A percentile compares a stretch with the other conserved stretches of the same genome.
Evolutionary conservation across 2,888 invertebrate genomes (phyloP).

Genomic region (Ectobius pallidus): DNA sequence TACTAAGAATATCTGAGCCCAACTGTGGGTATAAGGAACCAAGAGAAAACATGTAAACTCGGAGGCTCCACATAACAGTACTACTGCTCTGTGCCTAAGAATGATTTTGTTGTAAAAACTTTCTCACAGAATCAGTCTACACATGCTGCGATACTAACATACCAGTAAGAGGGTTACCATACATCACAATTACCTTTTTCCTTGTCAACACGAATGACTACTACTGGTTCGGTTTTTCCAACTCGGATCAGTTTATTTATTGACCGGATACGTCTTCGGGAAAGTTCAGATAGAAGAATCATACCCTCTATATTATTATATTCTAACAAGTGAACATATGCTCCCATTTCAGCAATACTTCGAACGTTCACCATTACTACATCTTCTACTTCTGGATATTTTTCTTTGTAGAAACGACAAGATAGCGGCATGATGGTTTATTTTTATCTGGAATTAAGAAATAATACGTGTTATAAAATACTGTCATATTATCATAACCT

Average conservation of each 20-base stretch:
- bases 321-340: constrained; percentile 96
- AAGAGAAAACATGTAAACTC: too few species aligned
- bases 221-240: constrained; percentile 98
- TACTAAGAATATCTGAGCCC: too few species aligned
- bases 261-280: constrained; percentile 96
- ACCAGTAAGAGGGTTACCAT: too few species aligned
- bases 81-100: too few species aligned
- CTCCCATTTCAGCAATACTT: constrained; percentile 99
- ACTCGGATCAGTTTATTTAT: constrained; percentile 99
- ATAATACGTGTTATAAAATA: not conserved
- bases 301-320: constrained; percentile 99
- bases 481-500: not conserved
- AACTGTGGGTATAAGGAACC: too few species aligned
- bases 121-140: too few species aligned
- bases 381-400: constrained; percentile 98
- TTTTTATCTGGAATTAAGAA: not conserved
- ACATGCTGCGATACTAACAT: too few species aligned
- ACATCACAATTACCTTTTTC: constrained; percentile 98
- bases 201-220: constrained; percentile 98
- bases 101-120: too few species aligned
- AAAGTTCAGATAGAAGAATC: constrained; percentile 97
- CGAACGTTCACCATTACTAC: constrained; percentile 99
- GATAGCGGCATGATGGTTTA: constrained; percentile 74
- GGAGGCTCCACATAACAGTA: too few species aligned
- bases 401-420: constrained; percentile 96